Evolutionary conservation across 2,888 invertebrate genomes (phyloP), one percentile per base, ranked within the genome.

Genomic region (Melinaea menophilus): DNA sequence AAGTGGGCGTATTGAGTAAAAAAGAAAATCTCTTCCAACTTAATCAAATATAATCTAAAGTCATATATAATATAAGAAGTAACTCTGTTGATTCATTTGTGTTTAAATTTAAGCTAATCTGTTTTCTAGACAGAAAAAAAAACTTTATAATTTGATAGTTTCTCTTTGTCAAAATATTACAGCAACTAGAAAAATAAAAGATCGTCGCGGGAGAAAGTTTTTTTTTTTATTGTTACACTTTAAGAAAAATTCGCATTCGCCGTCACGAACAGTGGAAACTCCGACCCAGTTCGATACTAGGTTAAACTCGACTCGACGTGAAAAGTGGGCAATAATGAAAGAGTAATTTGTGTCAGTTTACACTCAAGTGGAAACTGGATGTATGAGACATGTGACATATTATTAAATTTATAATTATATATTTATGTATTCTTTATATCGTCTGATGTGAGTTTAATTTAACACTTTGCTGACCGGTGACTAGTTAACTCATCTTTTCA

Each of bases 221-320:
- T 7, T 46, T 46, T 46, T 46, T 51, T 31, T 51, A 55, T 55
- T 45, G 4, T 11, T 13, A 7, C 56, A 65, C 13, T 45, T 57
- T 31, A 65, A 67, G 62, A 67, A 60, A 63, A 59, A 58, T 61
- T 59, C 59, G 51, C 57, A 60, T 55, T 59, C 59, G 57, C 61
- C 46, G 58, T 59, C 59, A 65, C 63, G 67, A 68, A 56, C 57
- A 59, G 56, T 62, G 66, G 65, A 65, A 55, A 64, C 70, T 60
- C 65, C 64, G 72, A 67, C 70, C 72, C 58, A 65, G 68, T 65
- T 71, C 55, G 48, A 13, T 63, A 62, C 66, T 69, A 58, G 62
- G 64, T 65, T 66, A 65, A 66, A 64, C 65, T 62, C 55, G 60
- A 63, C 62, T 59, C 65, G 58, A 57, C 62, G 55, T 64, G 67